Conservation (phyloP, 1,140 invertebrate genomes). For the Atta texana region DNA sequence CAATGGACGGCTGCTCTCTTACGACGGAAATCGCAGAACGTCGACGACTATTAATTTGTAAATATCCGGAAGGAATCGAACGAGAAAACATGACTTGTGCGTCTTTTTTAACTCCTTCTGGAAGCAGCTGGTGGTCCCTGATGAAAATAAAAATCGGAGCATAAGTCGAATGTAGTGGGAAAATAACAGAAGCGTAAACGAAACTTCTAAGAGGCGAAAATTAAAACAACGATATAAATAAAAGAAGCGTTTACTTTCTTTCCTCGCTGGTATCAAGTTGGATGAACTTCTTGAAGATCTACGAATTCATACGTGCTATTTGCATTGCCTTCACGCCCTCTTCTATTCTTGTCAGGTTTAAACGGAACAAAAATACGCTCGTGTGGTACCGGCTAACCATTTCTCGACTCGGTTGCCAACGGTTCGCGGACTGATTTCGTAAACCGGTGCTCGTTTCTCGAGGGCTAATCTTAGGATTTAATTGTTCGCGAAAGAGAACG, state of each 20-base stretch:
- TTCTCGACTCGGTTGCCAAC: slow-evolving; percentile 64
- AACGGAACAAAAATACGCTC: slow-evolving; percentile 66
- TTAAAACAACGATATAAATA: too few relatives aligned
- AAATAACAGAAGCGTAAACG: too few relatives aligned
- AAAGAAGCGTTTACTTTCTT: neutral
- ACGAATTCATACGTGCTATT: slow-evolving; percentile 13
- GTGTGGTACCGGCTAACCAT: slow-evolving; percentile 29
- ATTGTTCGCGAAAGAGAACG: slow-evolving; percentile 40
- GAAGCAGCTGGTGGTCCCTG: too few relatives aligned
- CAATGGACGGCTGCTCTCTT: neutral
- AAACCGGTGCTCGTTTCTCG: slow-evolving; percentile 61
- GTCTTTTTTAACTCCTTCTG: neutral
- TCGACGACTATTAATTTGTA: neutral
- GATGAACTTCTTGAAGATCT: neutral
- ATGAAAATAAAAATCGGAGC: too few relatives aligned
- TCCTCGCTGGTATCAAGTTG: neutral
- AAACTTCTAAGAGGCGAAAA: neutral
- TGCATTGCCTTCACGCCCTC: slow-evolving; percentile 59
- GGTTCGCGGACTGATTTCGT: slow-evolving; percentile 64
- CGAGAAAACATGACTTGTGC: neutral
- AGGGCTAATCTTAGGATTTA: slow-evolving; percentile 68
- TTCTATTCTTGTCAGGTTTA: slow-evolving; percentile 68
- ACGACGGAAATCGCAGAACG: neutral
- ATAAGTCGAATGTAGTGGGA: too few relatives aligned
- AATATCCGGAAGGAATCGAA: neutral